A percentile compares a stretch with the other conserved stretches of the same genome.
Conservation (phyloP, 2,113 vertebrate species). For the Oryzias woworae region DNA sequence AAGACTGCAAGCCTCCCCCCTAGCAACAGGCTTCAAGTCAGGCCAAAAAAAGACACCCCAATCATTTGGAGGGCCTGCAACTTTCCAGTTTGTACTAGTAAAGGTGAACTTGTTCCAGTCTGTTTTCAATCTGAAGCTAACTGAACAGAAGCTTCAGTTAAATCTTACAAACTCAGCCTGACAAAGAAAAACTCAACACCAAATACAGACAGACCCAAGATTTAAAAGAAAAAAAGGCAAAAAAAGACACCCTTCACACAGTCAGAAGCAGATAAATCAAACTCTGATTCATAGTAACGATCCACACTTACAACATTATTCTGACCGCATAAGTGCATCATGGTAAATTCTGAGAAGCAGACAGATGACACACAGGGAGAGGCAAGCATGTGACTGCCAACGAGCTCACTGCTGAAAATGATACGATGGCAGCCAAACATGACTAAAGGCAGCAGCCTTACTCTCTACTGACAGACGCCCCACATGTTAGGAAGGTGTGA, state of each 20-base stretch:
- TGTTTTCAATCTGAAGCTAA: conserved; percentile 15
- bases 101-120: conserved; percentile 53
- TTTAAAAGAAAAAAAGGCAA: background rate
- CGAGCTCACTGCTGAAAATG: conserved; percentile 37
- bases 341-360: conserved; percentile 55
- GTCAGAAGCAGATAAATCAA: conserved; percentile 11
- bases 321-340: conserved; percentile 37
- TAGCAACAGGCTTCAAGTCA: conserved; percentile 80
- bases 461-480: conserved; percentile 36
- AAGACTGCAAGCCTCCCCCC: conserved; percentile 50
- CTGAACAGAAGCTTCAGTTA: no score
- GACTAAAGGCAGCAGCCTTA: conserved; percentile 47
- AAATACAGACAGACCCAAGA: background rate
- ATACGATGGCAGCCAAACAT: conserved; percentile 42
- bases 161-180: background rate
- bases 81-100: conserved; percentile 39
- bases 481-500: conserved; percentile 44
- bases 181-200: background rate
- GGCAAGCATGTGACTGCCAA: conserved; percentile 48
- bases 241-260: background rate
- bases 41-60: conserved; percentile 77
- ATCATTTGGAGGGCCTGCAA: conserved; percentile 50
- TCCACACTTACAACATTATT: conserved; percentile 14
- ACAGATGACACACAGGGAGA: conserved; percentile 65
- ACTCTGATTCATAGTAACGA: conserved; percentile 4